Evolutionary conservation across 2,113 vertebrate species (phyloP).

Genomic region (Caranx melampygus): DNA sequence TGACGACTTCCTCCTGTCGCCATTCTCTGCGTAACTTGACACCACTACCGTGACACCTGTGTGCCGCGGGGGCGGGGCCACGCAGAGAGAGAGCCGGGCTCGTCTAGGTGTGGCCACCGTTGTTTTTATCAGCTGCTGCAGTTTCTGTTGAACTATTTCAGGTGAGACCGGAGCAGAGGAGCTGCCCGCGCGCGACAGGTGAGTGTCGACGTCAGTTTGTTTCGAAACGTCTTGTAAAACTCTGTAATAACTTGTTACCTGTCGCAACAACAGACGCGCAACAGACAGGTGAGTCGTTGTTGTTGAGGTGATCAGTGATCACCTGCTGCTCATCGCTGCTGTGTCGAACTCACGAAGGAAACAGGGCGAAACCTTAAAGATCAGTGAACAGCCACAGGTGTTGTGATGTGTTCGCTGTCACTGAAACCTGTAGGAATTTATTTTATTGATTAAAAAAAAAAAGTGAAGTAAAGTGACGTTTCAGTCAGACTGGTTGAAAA

Average conservation of each 20-base stretch:
- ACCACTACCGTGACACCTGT: conserved; percentile 40
- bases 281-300: background rate
- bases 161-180: background rate
- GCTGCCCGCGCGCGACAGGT: conserved; percentile 24
- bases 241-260: background rate
- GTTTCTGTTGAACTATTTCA: conserved; percentile 60
- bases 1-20: conserved; percentile 21
- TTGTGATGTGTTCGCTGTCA: too few relatives aligned
- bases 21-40: conserved; percentile 17
- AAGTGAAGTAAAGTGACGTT: too few relatives aligned
- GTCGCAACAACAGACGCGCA: background rate
- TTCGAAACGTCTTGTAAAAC: background rate
- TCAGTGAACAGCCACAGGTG: background rate
- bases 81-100: background rate
- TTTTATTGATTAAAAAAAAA: too few relatives aligned
- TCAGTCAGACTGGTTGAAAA: too few relatives aligned
- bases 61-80: conserved; percentile 42
- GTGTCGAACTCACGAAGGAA: too few relatives aligned
- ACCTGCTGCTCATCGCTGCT: background rate
- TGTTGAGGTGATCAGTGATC: background rate
- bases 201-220: background rate
- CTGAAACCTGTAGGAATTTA: too few relatives aligned
- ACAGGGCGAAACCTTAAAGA: too few relatives aligned
- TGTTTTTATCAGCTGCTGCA: conserved; percentile 34
- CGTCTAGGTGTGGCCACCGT: conserved; percentile 46